Conservation (phyloP, 2,888 invertebrate species). For the Hemistola chrysoprasaria region DNA sequence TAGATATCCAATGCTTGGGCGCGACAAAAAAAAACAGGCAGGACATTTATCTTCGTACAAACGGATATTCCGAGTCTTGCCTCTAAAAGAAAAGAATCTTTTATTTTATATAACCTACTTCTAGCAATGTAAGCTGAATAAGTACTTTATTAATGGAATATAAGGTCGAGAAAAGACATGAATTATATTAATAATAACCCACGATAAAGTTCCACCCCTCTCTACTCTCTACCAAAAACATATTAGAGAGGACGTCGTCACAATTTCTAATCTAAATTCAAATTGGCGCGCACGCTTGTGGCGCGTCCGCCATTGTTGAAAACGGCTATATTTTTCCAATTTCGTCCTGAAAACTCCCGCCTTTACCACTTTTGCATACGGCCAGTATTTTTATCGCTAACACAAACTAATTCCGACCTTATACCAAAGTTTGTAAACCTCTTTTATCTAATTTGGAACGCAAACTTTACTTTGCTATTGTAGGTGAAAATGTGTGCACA, state of each 20-base stretch:
- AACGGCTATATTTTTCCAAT: constrained; percentile 78
- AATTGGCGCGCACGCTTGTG: constrained; percentile 65
- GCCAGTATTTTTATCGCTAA: constrained; percentile 18
- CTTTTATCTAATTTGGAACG: constrained; percentile 6
- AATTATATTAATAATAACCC: too few relatives aligned
- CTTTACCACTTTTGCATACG: constrained; percentile 51
- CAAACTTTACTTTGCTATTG: constrained; percentile 29
- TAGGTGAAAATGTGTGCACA: constrained; percentile 45
- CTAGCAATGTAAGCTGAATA: too few relatives aligned
- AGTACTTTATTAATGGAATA: too few relatives aligned
- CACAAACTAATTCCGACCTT: constrained; percentile 25
- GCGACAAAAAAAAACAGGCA: too few relatives aligned
- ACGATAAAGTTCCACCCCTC: not conserved
- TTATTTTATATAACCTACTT: too few relatives aligned
- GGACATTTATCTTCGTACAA: too few relatives aligned
- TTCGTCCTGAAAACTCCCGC: constrained; percentile 69
- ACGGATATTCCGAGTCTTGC: too few relatives aligned
- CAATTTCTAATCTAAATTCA: constrained; percentile 81
- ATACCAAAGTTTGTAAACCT: constrained; percentile 3
- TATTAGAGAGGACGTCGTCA: constrained; percentile 74
- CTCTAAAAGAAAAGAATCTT: too few relatives aligned
- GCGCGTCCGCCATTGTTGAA: constrained; percentile 65
- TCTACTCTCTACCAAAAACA: constrained; percentile 57
- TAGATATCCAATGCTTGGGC: too few relatives aligned
- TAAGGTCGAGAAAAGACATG: too few relatives aligned